phyloP scores from a whole-genome alignment of 2,797 vertebrate species.

The Todus mexicanus region DNA sequence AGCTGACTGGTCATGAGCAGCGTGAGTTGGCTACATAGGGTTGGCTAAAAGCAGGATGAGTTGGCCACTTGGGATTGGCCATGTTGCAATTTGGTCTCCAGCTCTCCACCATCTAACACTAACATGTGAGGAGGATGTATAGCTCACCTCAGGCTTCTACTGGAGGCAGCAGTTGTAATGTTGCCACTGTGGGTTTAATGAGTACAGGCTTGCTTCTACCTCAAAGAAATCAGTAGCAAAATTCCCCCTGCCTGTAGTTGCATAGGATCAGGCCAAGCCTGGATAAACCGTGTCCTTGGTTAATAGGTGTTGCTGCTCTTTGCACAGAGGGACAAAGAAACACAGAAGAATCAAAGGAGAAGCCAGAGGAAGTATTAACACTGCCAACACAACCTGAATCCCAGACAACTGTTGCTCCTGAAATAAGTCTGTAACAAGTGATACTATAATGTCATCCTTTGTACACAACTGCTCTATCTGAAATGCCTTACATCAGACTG shows the following conservation, averaged over 20 bases:
- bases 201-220: neutral
- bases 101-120: too few relatives aligned
- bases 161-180: neutral
- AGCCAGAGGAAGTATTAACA: neutral
- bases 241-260: neutral
- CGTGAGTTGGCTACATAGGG: neutral
- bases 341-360: neutral
- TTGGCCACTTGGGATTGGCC: neutral
- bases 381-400: neutral
- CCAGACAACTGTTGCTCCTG: neutral
- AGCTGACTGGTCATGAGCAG: too few relatives aligned
- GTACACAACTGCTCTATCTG: neutral
- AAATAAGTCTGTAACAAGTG: neutral
- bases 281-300: neutral
- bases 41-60: neutral
- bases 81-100: neutral
- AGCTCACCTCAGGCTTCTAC: rapidly evolving
- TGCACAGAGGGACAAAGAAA: neutral
- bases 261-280: neutral
- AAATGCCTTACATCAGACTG: neutral
- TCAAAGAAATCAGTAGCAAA: neutral
- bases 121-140: rapidly evolving
- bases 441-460: neutral
- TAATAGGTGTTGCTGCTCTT: neutral
- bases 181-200: neutral